Conservation (phyloP, 2,797 vertebrate species). For the Halcyon leucocephala region DNA sequence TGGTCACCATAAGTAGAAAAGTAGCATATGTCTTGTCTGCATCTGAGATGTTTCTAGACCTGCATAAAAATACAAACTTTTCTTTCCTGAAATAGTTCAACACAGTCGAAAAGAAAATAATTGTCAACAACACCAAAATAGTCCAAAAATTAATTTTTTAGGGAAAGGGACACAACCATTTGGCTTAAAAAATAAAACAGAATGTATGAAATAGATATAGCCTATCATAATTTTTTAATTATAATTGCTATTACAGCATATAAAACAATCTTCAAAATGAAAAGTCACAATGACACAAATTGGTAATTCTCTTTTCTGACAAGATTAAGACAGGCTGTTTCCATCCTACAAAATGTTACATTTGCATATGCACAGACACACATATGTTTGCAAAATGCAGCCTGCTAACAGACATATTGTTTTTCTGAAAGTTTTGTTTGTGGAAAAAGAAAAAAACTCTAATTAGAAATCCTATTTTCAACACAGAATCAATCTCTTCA, state of each 20-base stretch:
- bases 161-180: neutral
- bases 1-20: neutral
- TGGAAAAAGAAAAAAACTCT: neutral
- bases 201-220: neutral
- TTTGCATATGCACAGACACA: constrained; percentile 49
- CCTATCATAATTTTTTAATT: neutral
- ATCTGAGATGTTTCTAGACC: neutral
- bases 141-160: fast-evolving
- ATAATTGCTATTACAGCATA: neutral
- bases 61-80: neutral
- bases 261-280: neutral
- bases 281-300: neutral
- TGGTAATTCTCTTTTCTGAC: neutral
- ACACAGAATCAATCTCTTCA: neutral
- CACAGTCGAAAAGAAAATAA: neutral
- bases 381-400: constrained; percentile 32
- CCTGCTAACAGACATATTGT: neutral
- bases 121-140: neutral
- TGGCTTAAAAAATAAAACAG: neutral
- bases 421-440: neutral
- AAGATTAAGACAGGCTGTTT: neutral
- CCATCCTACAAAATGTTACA: constrained; percentile 52
- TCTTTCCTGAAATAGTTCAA: neutral
- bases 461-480: neutral
- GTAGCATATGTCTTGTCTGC: neutral